Evolutionary conservation across 2,888 invertebrate genomes (phyloP), one percentile per base, ranked within the genome.

Genomic region (Mythimna albipuncta): DNA sequence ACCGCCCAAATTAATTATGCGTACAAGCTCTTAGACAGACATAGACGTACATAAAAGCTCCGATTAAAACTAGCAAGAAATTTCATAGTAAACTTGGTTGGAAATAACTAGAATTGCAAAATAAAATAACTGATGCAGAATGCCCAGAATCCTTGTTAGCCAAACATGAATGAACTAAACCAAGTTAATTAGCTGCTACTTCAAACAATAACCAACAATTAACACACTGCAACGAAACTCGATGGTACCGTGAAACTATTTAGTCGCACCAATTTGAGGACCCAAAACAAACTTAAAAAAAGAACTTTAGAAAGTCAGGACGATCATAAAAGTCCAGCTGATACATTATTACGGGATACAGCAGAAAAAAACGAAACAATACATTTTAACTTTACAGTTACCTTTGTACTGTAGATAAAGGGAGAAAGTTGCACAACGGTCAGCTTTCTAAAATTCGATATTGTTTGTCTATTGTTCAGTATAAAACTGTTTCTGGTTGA

Each of bases 341-440:
- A 87, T 87, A 84, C 82, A 87, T 90, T 90, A 88, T 88, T 87
- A 85, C 85, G 73, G 87, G 87, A 88, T 76, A 87, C 89, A 85
- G 89, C 90, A 26, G 19, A 58, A 92, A 93, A 69, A 92, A 92
- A 91, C 81, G 82, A 82, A 79, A 89, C 88, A 89, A 90, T 90
- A 89, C 89, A 87, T 91, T 92, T 91, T 88, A 92, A 92, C 89
- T 91, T 92, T 90, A 90, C 89, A 93, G 91, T 91, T 92, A 92
- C 91, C 92, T 94, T 95, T 95, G 93, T 94, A 89, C 89, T 87
- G 77, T 82, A 91, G 91, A 95, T 94, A 94, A 94, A 95, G 91
- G 93, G 93, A 95, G 96, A 95, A 95, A 96, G 96, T 95, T 95
- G 94, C 92, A 89, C 95, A 95, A 93, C 90, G 92, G 91, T 91